These are phyloP conservation scores for Byasa hedistus DNA, from an alignment of 2,888 invertebrate species.

Conservation along the genomic window DNA sequence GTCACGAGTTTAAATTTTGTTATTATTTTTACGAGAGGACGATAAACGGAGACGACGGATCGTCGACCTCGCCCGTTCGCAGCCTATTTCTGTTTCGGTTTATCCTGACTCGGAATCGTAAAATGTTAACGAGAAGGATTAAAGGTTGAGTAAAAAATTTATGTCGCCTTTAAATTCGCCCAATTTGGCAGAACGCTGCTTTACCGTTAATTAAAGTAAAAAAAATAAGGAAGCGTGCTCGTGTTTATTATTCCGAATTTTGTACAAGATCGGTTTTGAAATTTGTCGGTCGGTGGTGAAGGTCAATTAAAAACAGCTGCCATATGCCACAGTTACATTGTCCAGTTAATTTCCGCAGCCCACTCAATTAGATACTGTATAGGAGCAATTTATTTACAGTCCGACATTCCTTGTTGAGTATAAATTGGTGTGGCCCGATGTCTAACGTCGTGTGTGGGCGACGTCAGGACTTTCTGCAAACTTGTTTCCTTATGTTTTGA, in stretches of 20 bases:
- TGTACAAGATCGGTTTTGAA: slow-evolving; percentile 1
- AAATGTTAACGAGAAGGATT: slow-evolving; percentile 34
- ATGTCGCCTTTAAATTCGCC: slow-evolving; percentile 26
- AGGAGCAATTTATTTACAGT: slow-evolving; percentile 32
- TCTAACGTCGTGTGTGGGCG: slow-evolving; percentile 33
- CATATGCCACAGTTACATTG: slow-evolving; percentile 32
- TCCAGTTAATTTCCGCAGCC: slow-evolving; percentile 33
- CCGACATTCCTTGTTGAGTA: slow-evolving; percentile 35
- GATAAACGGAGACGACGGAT: slow-evolving; percentile 47
- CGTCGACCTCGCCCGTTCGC: slow-evolving; percentile 51
- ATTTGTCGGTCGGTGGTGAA: slow-evolving; percentile 9
- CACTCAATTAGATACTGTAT: slow-evolving; percentile 37
- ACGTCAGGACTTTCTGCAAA: slow-evolving; percentile 22
- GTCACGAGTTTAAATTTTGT: slow-evolving; percentile 39
- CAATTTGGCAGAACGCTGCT: slow-evolving; percentile 11
- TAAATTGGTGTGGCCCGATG: slow-evolving; percentile 35
- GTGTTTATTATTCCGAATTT: slow-evolving; percentile 9
- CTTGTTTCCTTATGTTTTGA: slow-evolving; percentile 32
- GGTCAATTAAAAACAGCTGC: slow-evolving; percentile 25
- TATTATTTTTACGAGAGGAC: slow-evolving; percentile 63
- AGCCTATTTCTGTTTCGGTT: slow-evolving; percentile 47
- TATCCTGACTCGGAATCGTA: slow-evolving; percentile 40
- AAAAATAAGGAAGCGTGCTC: slow-evolving; percentile 3
- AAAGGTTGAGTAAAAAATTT: slow-evolving; percentile 26
- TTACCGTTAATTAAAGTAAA: slow-evolving; percentile 17